Percentiles rank a stretch among this genome's conserved stretches.
Evolutionary conservation across 2,113 vertebrate genomes (phyloP).

Genomic region (Odocoileus virginianus): DNA sequence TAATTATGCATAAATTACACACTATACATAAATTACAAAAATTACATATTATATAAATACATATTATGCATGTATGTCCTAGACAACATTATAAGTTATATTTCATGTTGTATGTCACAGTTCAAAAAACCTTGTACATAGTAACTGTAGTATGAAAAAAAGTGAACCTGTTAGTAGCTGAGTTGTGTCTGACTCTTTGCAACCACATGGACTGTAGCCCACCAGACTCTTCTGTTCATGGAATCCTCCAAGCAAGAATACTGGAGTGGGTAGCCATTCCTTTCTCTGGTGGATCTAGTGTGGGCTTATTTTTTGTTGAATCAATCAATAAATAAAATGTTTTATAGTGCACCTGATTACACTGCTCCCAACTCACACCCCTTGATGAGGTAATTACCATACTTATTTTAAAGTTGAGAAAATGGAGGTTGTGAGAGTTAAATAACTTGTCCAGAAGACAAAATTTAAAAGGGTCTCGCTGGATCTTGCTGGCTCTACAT

Average conservation of each 20-base stretch:
- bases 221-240: background rate
- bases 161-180: background rate
- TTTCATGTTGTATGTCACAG: background rate
- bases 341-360: background rate
- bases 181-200: background rate
- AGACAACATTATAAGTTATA: background rate
- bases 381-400: background rate
- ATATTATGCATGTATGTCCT: background rate
- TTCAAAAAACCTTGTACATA: background rate
- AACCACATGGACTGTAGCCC: background rate
- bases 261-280: background rate
- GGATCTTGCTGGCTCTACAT: background rate
- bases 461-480: background rate
- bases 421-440: background rate
- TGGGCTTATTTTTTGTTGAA: background rate
- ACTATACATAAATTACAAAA: background rate
- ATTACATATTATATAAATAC: background rate
- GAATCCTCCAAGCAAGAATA: background rate
- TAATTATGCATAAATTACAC: background rate
- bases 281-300: background rate
- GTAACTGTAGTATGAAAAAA: background rate
- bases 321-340: background rate
- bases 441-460: background rate
- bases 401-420: background rate
- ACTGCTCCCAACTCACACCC: background rate